phyloP scores from a whole-genome alignment of 2,113 vertebrate species.

The Clarias macrocephalus region DNA sequence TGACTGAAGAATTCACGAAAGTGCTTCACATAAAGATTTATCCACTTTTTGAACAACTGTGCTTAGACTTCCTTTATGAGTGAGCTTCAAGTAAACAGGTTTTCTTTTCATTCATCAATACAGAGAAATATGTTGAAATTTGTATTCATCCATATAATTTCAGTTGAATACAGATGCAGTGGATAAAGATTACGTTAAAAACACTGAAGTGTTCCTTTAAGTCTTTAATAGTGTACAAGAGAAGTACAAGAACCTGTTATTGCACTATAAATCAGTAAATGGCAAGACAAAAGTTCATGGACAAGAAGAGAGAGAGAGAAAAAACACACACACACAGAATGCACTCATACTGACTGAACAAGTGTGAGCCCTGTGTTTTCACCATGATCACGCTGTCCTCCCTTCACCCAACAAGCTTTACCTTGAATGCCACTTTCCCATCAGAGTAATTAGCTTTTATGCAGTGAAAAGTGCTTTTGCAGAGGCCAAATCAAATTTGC shows the following conservation, averaged over 20 bases:
- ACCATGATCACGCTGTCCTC: constrained; percentile 29
- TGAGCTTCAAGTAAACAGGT: neutral
- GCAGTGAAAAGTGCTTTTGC: constrained; percentile 47
- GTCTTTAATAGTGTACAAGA: neutral
- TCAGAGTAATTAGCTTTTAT: constrained; percentile 56
- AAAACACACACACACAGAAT: neutral
- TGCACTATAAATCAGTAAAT: neutral
- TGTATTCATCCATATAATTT: constrained; percentile 4
- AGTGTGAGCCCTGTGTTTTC: neutral
- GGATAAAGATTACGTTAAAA: neutral
- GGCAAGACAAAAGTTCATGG: neutral
- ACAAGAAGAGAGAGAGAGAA: neutral
- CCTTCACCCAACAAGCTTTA: constrained; percentile 40
- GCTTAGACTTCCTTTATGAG: neutral
- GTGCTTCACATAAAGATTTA: constrained; percentile 13
- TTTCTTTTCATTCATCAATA: neutral
- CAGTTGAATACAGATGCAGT: constrained; percentile 3
- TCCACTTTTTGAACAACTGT: constrained; percentile 11
- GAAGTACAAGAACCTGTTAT: constrained; percentile 1
- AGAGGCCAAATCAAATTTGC: constrained; percentile 55
- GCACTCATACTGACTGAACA: neutral
- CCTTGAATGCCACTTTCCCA: constrained; percentile 46
- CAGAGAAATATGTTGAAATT: constrained; percentile 1
- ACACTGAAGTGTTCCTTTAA: neutral
- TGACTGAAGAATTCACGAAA: constrained; percentile 6